Conservation (phyloP, 1,140 invertebrate genomes). For the Gryllus bimaculatus region DNA sequence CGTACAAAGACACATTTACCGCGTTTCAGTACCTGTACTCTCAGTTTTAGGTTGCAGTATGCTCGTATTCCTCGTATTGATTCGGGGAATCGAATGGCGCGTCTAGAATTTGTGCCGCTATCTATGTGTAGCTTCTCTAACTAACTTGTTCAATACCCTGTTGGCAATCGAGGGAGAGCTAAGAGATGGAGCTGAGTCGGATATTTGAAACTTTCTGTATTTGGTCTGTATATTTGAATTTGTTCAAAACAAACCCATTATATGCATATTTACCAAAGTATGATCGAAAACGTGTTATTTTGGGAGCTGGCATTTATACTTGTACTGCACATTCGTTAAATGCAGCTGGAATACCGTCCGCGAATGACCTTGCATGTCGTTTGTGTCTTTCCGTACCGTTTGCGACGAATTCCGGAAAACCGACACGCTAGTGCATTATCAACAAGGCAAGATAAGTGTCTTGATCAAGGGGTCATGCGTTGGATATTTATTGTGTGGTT, state of each 20-base stretch:
- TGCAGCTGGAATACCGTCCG: neutral
- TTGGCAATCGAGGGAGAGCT: slow-evolving; percentile 21
- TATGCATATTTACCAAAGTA: neutral
- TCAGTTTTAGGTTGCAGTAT: no score
- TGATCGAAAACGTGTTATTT: neutral
- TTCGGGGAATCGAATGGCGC: neutral
- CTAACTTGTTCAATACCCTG: slow-evolving; percentile 22
- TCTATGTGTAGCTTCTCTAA: slow-evolving; percentile 19
- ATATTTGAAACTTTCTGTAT: slow-evolving; percentile 13
- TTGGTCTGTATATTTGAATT: slow-evolving; percentile 21
- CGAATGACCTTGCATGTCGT: slow-evolving; percentile 14
- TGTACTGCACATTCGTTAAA: neutral
- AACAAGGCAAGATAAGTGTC: neutral
- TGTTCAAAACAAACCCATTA: slow-evolving; percentile 12
- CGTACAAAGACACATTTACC: no score
- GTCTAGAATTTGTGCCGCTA: slow-evolving; percentile 15
- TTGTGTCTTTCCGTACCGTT: neutral
- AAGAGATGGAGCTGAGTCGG: slow-evolving; percentile 22
- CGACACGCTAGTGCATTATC: neutral
- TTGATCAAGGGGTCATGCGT: neutral
- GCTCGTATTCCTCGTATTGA: neutral
- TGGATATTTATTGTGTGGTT: neutral
- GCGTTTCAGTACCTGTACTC: no score
- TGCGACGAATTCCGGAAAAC: no score
- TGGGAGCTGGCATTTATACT: neutral